Base-by-base conservation (phyloP, 2,797 vertebrate genomes). In the Pterois miles region DNA sequence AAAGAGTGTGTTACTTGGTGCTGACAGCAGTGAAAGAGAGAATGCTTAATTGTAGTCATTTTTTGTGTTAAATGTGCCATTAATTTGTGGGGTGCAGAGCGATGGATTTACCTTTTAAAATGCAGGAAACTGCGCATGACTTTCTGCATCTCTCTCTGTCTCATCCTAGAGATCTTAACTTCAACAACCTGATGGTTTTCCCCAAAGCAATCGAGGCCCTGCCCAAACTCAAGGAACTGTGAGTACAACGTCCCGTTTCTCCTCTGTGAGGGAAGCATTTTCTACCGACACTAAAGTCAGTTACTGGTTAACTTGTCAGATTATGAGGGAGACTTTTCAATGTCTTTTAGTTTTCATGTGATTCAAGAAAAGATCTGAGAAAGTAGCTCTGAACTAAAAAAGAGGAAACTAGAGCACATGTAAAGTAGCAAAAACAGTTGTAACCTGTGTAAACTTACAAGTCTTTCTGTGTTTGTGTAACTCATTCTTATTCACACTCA, bases 161-260 rank as follows among this genome's bases (percentile, higher is more conserved):
- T 92, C 89, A 46, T 87, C 82, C 53, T 87, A 99, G 98, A 86
- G 98, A 99, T 92, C 96, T 99, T 86, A 99, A 99, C 94, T 99
- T 98, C 87, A 99, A 99, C 86, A 98, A 96, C 91, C 94, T 99
- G 91, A 94, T 94, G 79, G 95, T 95, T 84, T 99, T 99, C 88
- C 98, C 98, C 63, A 95, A 97, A 94, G 97, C 98, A 58, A 97
- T 99, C 90, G 96, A 97, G 93, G 94, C 95, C 8, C 95, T 99
- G 82, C 96, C 96, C 84, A 99, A 94, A 91, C 95, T 99, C 68
- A 99, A 99, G 91, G 98, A 99, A 70, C 94, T 99, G 98, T 99
- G 90, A 98, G 98, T 98, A 93, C 84, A 46, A 66, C 0, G 7
- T 52, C 60, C 50, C 34, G 31, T 36, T 67, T 69, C 27, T 81